These are phyloP conservation scores for Mungos mungo DNA, from an alignment of 2,113 vertebrate species.

Conservation along the genomic window DNA sequence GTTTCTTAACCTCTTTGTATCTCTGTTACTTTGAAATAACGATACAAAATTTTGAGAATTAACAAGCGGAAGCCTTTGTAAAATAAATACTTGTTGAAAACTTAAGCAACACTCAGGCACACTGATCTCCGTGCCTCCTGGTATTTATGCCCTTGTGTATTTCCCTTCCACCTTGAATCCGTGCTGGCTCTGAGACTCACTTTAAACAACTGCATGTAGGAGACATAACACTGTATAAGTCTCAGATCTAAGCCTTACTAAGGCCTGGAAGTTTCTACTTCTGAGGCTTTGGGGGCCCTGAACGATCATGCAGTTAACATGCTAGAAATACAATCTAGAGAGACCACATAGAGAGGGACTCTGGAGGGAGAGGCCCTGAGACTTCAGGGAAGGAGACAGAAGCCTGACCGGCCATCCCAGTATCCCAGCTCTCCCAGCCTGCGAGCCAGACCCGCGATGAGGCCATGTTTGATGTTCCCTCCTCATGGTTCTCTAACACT, in stretches of 20 bases:
- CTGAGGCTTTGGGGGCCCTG: background rate
- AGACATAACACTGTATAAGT: background rate
- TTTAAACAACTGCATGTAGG: background rate
- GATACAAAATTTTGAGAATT: background rate
- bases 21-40: background rate
- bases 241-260: background rate
- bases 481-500: background rate
- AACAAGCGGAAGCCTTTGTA: background rate
- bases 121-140: background rate
- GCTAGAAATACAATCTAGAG: background rate
- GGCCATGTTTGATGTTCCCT: background rate
- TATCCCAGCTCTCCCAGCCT: background rate
- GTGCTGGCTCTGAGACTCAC: too few species aligned
- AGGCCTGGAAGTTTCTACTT: background rate
- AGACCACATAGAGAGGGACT: background rate
- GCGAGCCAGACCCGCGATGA: background rate
- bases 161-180: background rate
- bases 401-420: rapidly evolving
- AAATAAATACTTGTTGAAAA: constrained; percentile 5
- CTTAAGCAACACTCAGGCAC: background rate
- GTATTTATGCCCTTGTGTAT: background rate
- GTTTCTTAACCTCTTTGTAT: background rate
- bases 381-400: background rate
- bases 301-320: background rate
- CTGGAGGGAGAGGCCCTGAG: background rate